Percentiles rank a stretch among this genome's conserved stretches.
These are phyloP conservation scores for Hemiprocne comata DNA, from an alignment of 2,113 vertebrate genomes.

Conservation along the genomic window DNA sequence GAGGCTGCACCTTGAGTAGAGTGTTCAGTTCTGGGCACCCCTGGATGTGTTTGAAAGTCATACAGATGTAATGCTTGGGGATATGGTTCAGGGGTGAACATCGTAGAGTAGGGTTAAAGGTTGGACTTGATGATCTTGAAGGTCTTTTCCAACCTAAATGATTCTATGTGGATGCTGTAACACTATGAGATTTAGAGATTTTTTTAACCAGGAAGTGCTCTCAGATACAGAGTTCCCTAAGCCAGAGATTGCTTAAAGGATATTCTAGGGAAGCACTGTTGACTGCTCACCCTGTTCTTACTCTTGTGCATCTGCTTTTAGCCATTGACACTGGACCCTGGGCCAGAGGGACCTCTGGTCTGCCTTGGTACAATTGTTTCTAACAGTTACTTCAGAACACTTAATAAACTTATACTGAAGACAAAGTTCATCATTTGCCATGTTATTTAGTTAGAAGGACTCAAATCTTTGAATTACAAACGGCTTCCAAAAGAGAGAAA, in stretches of 20 bases:
- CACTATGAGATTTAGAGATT: background rate
- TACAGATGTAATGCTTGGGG: no score
- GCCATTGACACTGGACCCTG: background rate
- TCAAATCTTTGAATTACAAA: constrained; percentile 51
- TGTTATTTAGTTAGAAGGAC: background rate
- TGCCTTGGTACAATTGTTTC: background rate
- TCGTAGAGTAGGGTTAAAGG: no score
- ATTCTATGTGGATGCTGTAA: background rate
- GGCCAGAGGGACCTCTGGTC: constrained; percentile 51
- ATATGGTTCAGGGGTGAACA: no score
- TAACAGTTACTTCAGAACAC: constrained; percentile 39
- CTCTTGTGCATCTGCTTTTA: constrained; percentile 26
- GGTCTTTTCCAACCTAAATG: no score
- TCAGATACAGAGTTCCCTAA: background rate
- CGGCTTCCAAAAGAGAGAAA: background rate
- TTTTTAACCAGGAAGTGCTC: constrained; percentile 1
- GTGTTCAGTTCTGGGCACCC: no score
- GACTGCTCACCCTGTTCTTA: background rate
- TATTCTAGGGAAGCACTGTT: background rate
- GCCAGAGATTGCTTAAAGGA: background rate
- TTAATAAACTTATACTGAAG: background rate
- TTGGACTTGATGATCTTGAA: no score
- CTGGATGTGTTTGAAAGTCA: no score
- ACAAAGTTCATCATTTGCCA: background rate
- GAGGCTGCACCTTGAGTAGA: no score